Evolutionary conservation across 2,888 invertebrate genomes (phyloP), one percentile per base, ranked within the genome.

Genomic region (Eupithecia dodoneata): DNA sequence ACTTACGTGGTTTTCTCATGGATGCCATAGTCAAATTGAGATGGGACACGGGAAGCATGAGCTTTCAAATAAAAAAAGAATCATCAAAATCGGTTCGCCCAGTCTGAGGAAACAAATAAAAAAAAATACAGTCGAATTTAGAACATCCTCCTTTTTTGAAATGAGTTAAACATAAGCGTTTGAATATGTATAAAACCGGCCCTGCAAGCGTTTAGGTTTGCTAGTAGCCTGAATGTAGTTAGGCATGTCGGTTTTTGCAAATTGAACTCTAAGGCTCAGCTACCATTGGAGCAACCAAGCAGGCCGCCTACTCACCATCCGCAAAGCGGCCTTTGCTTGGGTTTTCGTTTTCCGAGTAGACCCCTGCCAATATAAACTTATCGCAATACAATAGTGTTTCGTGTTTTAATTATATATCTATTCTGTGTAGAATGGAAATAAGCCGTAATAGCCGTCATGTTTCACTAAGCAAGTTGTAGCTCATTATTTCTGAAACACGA

Each of bases 401-500:
- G 30, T 30, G 30, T 30, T 30, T 30, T 30, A 30, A 30, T 30
- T 30, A 30, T 30, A 30, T 30, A 30, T 30, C 30, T 30, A 30
- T 30, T 30, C 30, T 30, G 30, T 30, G 30, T 30, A 30, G 0
- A 30, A 63, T 63, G 63, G 63, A 12, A 63, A 63, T 59, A 59
- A 59, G 30, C 30, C 30, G 30, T 30, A 63, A 18, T 4, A 63
- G 63, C 63, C 30, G 30, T 12, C 10, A 63, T 63, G 30, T 30
- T 63, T 63, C 63, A 63, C 30, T 9, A 65, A 66, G 52, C 71
- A 66, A 42, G 75, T 66, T 52, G 47, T n/a, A 59, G 18, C 66
- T 75, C 75, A 72, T 75, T 75, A 75, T 75, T 75, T 72, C 45
- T 1, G 72, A 55, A 75, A 75, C 67, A 75, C 45, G 67, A 75